Conservation (phyloP, 2,888 invertebrate genomes). For the Drosophila koepferae region DNA sequence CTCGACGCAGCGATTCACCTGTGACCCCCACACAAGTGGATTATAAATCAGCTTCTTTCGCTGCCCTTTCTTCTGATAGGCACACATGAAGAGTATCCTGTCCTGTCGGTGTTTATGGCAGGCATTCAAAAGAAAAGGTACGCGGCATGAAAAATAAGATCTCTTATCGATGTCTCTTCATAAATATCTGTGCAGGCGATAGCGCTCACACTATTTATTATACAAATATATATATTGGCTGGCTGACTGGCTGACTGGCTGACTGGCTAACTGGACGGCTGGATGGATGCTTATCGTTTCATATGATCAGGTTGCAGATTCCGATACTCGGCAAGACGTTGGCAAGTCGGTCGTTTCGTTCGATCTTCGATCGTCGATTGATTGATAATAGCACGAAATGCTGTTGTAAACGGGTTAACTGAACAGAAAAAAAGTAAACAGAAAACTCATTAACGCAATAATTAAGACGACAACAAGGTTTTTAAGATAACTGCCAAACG, state of each 20-base stretch:
- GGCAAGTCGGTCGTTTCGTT: slow-evolving; percentile 57
- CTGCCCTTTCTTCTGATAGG: neutral
- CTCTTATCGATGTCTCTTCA: slow-evolving; percentile 72
- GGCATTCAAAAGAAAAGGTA: slow-evolving; percentile 41
- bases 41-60: neutral
- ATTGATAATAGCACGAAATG: slow-evolving; percentile 79
- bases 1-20: slow-evolving; percentile 42
- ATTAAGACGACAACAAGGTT: slow-evolving; percentile 84
- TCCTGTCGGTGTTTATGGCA: slow-evolving; percentile 71
- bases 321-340: slow-evolving; percentile 48
- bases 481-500: slow-evolving; percentile 76
- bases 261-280: neutral
- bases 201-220: slow-evolving; percentile 79
- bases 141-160: slow-evolving; percentile 73
- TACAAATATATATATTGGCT: slow-evolving; percentile 58
- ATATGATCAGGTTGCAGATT: slow-evolving; percentile 70
- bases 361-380: slow-evolving; percentile 66
- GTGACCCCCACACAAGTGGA: slow-evolving; percentile 67
- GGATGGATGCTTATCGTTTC: slow-evolving; percentile 58
- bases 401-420: slow-evolving; percentile 75
- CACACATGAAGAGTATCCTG: slow-evolving; percentile 53
- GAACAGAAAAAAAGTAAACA: slow-evolving; percentile 67
- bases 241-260: too few relatives aligned
- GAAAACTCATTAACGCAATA: slow-evolving; percentile 84
- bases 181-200: slow-evolving; percentile 74